phyloP scores from a whole-genome alignment of 1,140 invertebrate genomes.

The Dendroctonus valens region DNA sequence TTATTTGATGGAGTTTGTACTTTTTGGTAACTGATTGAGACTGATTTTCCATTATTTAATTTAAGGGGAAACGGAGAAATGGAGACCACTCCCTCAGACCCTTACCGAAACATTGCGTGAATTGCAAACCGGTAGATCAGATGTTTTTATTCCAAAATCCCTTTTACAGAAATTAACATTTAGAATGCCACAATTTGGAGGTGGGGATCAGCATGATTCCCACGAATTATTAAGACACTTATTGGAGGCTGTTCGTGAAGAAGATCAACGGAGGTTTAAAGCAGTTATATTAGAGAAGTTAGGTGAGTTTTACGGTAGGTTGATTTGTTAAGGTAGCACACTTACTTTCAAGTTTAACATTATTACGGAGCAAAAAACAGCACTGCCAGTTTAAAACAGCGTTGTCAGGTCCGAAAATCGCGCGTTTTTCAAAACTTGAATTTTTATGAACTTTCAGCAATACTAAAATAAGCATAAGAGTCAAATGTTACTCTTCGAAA shows the following conservation, averaged over 20 bases:
- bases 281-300: conserved; percentile 70
- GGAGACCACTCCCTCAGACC: conserved; percentile 67
- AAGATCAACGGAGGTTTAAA: conserved; percentile 74
- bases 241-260: conserved; percentile 76
- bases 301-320: conserved; percentile 44
- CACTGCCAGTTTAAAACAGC: background rate
- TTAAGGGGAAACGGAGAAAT: conserved; percentile 65
- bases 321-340: background rate
- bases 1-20: too few species aligned
- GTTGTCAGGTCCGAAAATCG: too few species aligned
- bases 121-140: conserved; percentile 61
- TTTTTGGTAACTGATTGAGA: too few species aligned
- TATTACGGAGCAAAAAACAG: background rate
- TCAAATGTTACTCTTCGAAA: too few species aligned
- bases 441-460: too few species aligned
- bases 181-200: conserved; percentile 81
- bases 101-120: conserved; percentile 69
- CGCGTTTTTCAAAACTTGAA: too few species aligned
- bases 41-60: too few species aligned
- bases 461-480: too few species aligned
- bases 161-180: conserved; percentile 74
- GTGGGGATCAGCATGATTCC: conserved; percentile 94
- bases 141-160: conserved; percentile 67
- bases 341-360: background rate
- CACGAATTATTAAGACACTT: conserved; percentile 91